A percentile compares a stretch with the other conserved stretches of the same genome.
These are phyloP conservation scores for Pica pica DNA, from an alignment of 2,113 vertebrate species.

Conservation along the genomic window DNA sequence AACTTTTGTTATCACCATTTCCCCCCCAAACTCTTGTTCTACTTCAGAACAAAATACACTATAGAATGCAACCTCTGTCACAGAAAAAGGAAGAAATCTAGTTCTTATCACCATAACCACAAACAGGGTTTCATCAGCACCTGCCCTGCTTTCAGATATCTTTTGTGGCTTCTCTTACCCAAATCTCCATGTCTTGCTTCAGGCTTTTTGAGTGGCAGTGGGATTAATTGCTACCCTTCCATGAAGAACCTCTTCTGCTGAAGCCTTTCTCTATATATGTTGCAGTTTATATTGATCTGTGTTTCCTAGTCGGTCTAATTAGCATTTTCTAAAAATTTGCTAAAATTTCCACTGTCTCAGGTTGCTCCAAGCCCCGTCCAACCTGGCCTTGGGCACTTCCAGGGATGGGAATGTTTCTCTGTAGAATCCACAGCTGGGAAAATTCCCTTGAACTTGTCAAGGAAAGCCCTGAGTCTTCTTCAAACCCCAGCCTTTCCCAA, in stretches of 20 bases:
- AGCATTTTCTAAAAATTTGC: neutral
- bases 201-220: neutral
- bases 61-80: neutral
- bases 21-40: accelerated
- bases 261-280: neutral
- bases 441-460: neutral
- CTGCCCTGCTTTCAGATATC: neutral
- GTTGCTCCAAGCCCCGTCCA: neutral
- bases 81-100: neutral
- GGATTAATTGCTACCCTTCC: neutral
- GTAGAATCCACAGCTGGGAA: neutral
- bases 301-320: neutral
- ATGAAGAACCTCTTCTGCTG: neutral
- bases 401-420: neutral
- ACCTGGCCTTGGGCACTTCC: neutral
- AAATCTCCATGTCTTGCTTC: neutral
- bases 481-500: neutral
- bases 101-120: neutral
- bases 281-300: neutral
- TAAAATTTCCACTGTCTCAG: neutral
- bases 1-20: neutral
- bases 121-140: neutral
- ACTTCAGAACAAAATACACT: neutral
- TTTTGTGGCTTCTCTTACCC: neutral
- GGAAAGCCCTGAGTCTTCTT: neutral